Evolutionary conservation across 2,797 vertebrate genomes (phyloP).

Genomic region (Gila robusta): DNA sequence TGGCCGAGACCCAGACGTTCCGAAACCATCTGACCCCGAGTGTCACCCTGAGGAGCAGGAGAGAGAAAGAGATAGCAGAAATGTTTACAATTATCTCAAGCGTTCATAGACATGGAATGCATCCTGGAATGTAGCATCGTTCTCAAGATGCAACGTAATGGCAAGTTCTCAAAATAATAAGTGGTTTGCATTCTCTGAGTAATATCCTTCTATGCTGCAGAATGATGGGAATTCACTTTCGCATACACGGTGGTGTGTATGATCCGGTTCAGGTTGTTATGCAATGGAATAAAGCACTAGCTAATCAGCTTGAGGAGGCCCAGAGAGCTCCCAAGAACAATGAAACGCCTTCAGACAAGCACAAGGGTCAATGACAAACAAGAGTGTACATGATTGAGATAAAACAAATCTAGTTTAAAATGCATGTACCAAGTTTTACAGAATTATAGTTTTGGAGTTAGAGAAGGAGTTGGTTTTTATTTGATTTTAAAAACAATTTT

Average conservation of each 20-base stretch:
- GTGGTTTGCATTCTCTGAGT: slow-evolving; percentile 25
- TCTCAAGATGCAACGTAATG: slow-evolving; percentile 11
- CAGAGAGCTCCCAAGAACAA: slow-evolving; percentile 13
- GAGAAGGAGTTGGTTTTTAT: neutral
- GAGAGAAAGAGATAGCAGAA: slow-evolving; percentile 31
- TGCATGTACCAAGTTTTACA: neutral
- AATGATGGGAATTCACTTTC: slow-evolving; percentile 16
- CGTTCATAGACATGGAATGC: slow-evolving; percentile 15
- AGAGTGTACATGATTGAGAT: neutral
- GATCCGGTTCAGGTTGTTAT: slow-evolving; percentile 42
- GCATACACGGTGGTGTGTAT: neutral
- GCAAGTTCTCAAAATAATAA: slow-evolving; percentile 22
- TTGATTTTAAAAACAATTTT: neutral
- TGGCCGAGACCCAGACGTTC: slow-evolving; percentile 89
- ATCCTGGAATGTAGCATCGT: neutral
- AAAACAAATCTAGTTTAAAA: neutral
- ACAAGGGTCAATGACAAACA: slow-evolving; percentile 31
- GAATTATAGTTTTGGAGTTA: neutral
- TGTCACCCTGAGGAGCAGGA: slow-evolving; percentile 79
- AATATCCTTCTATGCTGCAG: slow-evolving; percentile 21
- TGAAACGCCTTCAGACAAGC: slow-evolving; percentile 4
- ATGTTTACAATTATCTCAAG: slow-evolving; percentile 23
- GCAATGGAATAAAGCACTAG: slow-evolving; percentile 44
- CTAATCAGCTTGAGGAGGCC: slow-evolving; percentile 50
- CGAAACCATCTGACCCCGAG: slow-evolving; percentile 87